Base-by-base conservation (phyloP, 2,888 invertebrate species). In the Monoplex corrugatus region DNA sequence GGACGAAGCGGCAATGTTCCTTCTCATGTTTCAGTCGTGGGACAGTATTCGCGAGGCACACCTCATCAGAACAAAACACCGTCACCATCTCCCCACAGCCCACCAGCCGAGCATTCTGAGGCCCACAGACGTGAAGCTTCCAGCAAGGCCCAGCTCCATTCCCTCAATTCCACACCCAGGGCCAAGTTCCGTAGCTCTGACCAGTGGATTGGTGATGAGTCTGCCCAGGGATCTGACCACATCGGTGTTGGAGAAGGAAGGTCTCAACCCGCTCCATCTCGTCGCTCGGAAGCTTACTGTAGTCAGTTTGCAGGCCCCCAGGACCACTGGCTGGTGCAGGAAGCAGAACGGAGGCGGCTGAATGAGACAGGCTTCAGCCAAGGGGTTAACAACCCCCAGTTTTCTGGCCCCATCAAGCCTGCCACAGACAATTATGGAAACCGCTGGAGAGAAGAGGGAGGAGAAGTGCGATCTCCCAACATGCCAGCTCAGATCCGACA, bases 281-380 rank as follows among this genome's bases (percentile, higher is more conserved):
- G 57, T 19, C 88, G 68, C 8, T 83, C 68, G 0, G 82, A 83
- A 13, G 32, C 43, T 23, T 13, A 35, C 78, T n/a, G 83, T 28
- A 83, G 91, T 80, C 92, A 92, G 86, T 92, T 92, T 88, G 90
- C 92, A 10, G 92, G 91, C 63, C 91, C 94, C 23, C 92, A 94
- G 57, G 93, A 98, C 93, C 98, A 99, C 95, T 98, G 98, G 98
- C 97, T 99, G n/a, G 97, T 98, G 0, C 97, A 98, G 97, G 98
- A 99, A 96, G 98, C 98, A 0, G 98, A 99, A 95, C 97, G 98
- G 93, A 97, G 98, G 44, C 97, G 98, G 40, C 87, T 94, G 44
- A 93, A 94, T 0, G 93, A 93, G 63, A 90, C 91, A 40, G 88
- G 90, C 35, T 91, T 89, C 40, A 8, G 68, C 10, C 82, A 80